phyloP scores from a whole-genome alignment of 2,888 invertebrate species.

The Stenolophus ochropezus region DNA sequence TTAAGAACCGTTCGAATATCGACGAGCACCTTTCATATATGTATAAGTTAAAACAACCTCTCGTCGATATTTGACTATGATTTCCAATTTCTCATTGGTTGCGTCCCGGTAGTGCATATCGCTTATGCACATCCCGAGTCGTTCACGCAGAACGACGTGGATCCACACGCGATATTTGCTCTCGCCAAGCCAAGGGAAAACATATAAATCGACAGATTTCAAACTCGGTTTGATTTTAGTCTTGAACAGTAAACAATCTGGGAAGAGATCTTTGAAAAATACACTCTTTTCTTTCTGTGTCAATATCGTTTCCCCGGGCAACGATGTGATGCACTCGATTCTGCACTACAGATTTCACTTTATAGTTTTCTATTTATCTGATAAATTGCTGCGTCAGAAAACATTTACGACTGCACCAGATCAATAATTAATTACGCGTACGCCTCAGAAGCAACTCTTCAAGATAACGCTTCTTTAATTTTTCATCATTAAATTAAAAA shows the following conservation, averaged over 20 bases:
- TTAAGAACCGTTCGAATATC: too few relatives aligned
- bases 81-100: too few relatives aligned
- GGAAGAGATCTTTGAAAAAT: constrained; percentile 59
- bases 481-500: neutral
- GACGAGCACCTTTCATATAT: too few relatives aligned
- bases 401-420: neutral
- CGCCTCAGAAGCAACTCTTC: too few relatives aligned
- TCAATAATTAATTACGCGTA: constrained; percentile 20
- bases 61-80: too few relatives aligned
- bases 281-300: constrained; percentile 52
- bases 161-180: too few relatives aligned
- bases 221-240: constrained; percentile 58
- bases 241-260: constrained; percentile 58
- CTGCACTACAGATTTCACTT: constrained; percentile 16
- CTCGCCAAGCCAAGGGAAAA: constrained; percentile 45
- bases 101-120: too few relatives aligned
- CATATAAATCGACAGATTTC: constrained; percentile 59
- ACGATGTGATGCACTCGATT: neutral
- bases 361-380: constrained; percentile 22
- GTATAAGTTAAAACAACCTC: too few relatives aligned
- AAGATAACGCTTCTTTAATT: neutral
- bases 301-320: constrained; percentile 48
- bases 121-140: too few relatives aligned
- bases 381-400: neutral
- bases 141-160: too few relatives aligned